These are phyloP conservation scores for Sebastes trivittatus DNA, from an alignment of 2,797 vertebrate species.

Conservation along the genomic window DNA sequence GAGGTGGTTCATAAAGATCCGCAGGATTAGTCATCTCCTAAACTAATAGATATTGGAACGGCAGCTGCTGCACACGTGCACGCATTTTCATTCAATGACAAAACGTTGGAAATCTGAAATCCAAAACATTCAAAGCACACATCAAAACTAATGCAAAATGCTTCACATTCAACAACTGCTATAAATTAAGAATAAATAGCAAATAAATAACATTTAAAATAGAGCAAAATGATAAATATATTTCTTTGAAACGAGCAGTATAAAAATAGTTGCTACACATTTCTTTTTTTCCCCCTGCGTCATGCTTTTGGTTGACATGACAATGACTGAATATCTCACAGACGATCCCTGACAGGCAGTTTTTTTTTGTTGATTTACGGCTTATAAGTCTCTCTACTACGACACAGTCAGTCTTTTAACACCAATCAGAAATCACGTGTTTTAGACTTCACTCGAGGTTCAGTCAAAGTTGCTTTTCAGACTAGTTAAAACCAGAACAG, in stretches of 20 bases:
- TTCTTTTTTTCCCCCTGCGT: slow-evolving; percentile 34
- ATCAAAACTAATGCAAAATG: slow-evolving; percentile 23
- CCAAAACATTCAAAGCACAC: slow-evolving; percentile 24
- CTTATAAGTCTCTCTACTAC: slow-evolving; percentile 16
- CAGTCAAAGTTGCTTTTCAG: not conserved
- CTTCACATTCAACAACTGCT: slow-evolving; percentile 49
- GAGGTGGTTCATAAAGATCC: slow-evolving; percentile 5
- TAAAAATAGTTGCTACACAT: slow-evolving; percentile 84
- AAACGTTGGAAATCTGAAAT: slow-evolving; percentile 15
- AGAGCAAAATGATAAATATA: slow-evolving; percentile 55
- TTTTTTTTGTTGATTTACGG: slow-evolving; percentile 36
- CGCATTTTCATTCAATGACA: slow-evolving; percentile 20
- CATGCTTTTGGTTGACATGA: slow-evolving; percentile 63
- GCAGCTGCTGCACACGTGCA: slow-evolving; percentile 10
- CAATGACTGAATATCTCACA: slow-evolving; percentile 47
- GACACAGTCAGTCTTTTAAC: slow-evolving; percentile 3
- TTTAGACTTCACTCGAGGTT: not conserved
- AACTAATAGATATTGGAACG: not conserved
- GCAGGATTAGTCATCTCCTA: slow-evolving; percentile 1
- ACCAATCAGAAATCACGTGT: slow-evolving; percentile 3
- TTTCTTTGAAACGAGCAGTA: slow-evolving; percentile 65
- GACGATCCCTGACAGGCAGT: slow-evolving; percentile 42
- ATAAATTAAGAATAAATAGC: slow-evolving; percentile 31
- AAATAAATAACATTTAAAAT: slow-evolving; percentile 47
- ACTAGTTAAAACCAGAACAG: not conserved